Evolutionary conservation across 1,140 invertebrate genomes (phyloP).

Genomic region (Drosophila triauraria): DNA sequence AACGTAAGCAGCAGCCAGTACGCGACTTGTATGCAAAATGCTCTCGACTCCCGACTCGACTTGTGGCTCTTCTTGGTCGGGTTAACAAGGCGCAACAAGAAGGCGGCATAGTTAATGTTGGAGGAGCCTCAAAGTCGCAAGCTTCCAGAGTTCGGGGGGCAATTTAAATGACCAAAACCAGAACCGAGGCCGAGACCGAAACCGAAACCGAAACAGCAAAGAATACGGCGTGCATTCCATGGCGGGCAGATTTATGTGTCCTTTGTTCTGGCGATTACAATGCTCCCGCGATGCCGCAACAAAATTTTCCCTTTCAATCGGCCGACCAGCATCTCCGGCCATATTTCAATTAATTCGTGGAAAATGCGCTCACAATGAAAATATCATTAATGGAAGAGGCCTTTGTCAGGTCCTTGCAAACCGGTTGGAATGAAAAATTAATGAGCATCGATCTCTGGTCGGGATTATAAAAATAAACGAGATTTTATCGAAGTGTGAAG

Average conservation of each 20-base stretch:
- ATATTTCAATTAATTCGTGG: constrained; percentile 79
- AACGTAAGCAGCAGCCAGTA: constrained; percentile 30
- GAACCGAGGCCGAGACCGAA: not conserved
- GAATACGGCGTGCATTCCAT: constrained; percentile 37
- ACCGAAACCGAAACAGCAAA: constrained; percentile 13
- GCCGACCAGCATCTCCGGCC: constrained; percentile 28
- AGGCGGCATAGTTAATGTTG: constrained; percentile 75
- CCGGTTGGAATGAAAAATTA: constrained; percentile 11
- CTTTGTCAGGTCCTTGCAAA: constrained; percentile 13
- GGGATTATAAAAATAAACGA: constrained; percentile 11
- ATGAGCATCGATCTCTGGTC: constrained; percentile 22
- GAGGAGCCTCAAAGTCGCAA: constrained; percentile 52
- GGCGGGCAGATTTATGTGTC: constrained; percentile 68
- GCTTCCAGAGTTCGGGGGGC: constrained; percentile 40
- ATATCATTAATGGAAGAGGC: constrained; percentile 27
- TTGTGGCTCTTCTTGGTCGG: constrained; percentile 50
- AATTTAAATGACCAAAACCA: constrained; percentile 72
- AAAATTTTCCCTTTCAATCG: constrained; percentile 77
- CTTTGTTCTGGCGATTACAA: constrained; percentile 70
- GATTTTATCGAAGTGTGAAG: not conserved
- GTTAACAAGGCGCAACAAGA: constrained; percentile 50
- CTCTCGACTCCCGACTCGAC: constrained; percentile 16
- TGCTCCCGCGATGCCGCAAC: constrained; percentile 51
- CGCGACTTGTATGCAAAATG: constrained; percentile 69
- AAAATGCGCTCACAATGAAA: constrained; percentile 47